Evolutionary conservation across 2,113 vertebrate species (phyloP).

Genomic region (Eulemur rufifrons): DNA sequence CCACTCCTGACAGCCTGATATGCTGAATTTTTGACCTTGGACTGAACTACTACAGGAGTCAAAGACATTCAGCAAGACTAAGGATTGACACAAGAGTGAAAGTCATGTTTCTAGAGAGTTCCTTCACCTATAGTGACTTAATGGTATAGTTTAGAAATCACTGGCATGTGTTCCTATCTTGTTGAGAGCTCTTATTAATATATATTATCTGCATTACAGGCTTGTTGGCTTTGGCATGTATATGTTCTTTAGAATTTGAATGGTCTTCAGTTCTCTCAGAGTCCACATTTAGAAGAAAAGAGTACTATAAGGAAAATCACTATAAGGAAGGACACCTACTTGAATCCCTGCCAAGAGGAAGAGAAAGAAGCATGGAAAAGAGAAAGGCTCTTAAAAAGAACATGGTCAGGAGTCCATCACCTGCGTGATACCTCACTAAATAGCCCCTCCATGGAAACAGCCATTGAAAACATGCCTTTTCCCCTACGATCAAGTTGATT

Average conservation of each 20-base stretch:
- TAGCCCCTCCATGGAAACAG: slow-evolving; percentile 25
- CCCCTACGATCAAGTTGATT: slow-evolving; percentile 38
- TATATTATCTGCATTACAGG: not conserved
- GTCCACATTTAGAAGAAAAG: slow-evolving; percentile 21
- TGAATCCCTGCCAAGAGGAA: slow-evolving; percentile 18
- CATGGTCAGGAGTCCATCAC: not conserved
- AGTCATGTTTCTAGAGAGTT: not conserved
- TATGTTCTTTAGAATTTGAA: not conserved
- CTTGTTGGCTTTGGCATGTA: not conserved
- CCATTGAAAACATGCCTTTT: not conserved
- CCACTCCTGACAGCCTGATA: not conserved
- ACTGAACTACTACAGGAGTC: not conserved
- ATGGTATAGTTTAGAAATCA: not conserved
- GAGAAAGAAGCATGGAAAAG: not conserved
- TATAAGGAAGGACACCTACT: slow-evolving; percentile 27
- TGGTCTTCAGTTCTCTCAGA: not conserved
- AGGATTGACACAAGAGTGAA: slow-evolving; percentile 3
- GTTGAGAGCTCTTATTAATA: slow-evolving; percentile 12
- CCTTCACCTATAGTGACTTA: not conserved
- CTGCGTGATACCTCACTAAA: slow-evolving; percentile 17
- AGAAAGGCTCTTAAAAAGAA: slow-evolving; percentile 17
- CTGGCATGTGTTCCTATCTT: not conserved
- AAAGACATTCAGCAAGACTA: not conserved
- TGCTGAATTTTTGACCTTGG: not conserved
- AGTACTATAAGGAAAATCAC: slow-evolving; percentile 4